Percentiles rank a stretch among this genome's conserved stretches.
Evolutionary conservation across 30 jellyfish, hydroid and myxozoan species (phyloP).

Genomic region (Catostylus mosaicus): DNA sequence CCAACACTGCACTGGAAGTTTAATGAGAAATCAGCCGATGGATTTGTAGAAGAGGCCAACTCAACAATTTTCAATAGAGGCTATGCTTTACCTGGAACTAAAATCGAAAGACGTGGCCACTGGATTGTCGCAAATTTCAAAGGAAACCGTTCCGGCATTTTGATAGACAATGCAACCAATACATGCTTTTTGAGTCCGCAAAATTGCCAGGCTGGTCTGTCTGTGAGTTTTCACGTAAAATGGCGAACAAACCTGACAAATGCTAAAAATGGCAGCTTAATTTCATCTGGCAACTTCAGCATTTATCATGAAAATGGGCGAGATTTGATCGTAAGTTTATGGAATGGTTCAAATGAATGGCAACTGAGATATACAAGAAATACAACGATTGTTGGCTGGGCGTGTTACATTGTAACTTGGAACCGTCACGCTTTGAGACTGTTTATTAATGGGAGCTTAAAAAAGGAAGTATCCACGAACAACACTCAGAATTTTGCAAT

Average conservation of each 20-base stretch:
- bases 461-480: background rate
- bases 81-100: conserved; percentile 11
- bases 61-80: conserved; percentile 33
- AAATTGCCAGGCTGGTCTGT: conserved; percentile 37
- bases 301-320: background rate
- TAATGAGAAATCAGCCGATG: conserved; percentile 3
- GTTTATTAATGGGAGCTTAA: conserved; percentile 1
- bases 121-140: conserved; percentile 18
- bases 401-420: conserved; percentile 49
- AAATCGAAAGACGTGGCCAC: background rate
- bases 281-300: conserved; percentile 47
- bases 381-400: conserved; percentile 19
- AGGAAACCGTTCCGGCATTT: conserved; percentile 46
- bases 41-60: conserved; percentile 23
- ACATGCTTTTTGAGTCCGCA: conserved; percentile 29
- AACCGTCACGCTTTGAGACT: conserved; percentile 13
- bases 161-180: conserved; percentile 30
- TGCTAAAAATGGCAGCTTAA: conserved; percentile 1
- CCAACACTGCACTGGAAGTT: conserved; percentile 47
- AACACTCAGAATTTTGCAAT: background rate
- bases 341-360: conserved; percentile 53
- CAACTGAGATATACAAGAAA: conserved; percentile 19
- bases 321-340: conserved; percentile 14
- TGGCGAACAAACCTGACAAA: conserved; percentile 15
- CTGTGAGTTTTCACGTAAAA: conserved; percentile 15